phyloP scores from a whole-genome alignment of 1,140 invertebrate species.

The Riptortus pedestris region DNA sequence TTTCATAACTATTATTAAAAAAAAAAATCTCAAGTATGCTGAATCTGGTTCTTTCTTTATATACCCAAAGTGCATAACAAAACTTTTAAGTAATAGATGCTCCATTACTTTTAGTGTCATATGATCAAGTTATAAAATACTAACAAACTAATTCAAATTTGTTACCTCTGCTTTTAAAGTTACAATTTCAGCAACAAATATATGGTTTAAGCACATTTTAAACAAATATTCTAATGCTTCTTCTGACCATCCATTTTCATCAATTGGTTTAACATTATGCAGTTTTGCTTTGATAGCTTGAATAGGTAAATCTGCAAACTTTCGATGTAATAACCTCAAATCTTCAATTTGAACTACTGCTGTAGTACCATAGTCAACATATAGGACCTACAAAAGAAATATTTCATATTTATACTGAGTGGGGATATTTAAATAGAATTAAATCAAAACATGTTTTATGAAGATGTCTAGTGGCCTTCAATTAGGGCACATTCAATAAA shows the following conservation, averaged over 20 bases:
- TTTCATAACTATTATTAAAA: background rate
- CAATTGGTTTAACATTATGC: background rate
- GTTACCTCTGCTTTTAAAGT: background rate
- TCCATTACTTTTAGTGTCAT: background rate
- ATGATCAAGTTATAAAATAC: background rate
- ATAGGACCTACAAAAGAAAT: background rate
- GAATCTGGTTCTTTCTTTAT: background rate
- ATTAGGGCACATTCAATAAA: background rate
- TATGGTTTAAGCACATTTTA: background rate
- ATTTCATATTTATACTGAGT: background rate
- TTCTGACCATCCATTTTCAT: background rate
- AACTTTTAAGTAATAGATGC: background rate
- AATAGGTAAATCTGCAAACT: background rate
- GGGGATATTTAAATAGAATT: background rate
- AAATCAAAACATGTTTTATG: background rate
- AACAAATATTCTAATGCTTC: background rate
- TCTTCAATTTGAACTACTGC: background rate
- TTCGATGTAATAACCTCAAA: background rate
- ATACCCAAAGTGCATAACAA: background rate
- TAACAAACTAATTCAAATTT: no score
- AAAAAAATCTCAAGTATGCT: background rate
- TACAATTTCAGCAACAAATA: conserved; percentile 3
- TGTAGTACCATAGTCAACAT: background rate
- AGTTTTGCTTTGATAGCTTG: background rate
- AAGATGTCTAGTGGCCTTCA: background rate